Conservation (phyloP, 2,797 vertebrate genomes). For the Intellagama lesueurii region DNA sequence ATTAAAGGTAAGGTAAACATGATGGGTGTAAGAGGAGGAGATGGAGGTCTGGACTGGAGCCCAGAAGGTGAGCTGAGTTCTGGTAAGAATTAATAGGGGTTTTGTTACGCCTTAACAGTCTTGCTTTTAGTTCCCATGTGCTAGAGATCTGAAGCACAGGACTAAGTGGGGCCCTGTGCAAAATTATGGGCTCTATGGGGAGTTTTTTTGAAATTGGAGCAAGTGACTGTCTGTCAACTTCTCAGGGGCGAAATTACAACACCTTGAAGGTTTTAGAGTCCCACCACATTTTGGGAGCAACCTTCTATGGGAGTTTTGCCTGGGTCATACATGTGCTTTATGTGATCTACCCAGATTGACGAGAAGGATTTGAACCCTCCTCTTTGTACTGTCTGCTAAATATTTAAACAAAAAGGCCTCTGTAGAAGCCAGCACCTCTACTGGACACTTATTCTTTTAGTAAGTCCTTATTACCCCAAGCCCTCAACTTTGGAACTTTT, state of each 20-base stretch:
- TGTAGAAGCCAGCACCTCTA: not conserved
- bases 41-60: not conserved
- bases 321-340: not conserved
- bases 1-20: constrained; percentile 14
- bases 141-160: constrained; percentile 20
- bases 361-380: not conserved
- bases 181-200: not conserved
- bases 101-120: not conserved
- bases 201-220: constrained; percentile 18
- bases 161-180: not conserved
- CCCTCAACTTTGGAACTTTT: too few species aligned
- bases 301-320: not conserved
- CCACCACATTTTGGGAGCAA: not conserved
- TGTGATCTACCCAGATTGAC: not conserved
- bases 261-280: not conserved
- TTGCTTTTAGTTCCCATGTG: constrained; percentile 4
- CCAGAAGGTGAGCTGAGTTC: constrained; percentile 1
- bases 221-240: constrained; percentile 3
- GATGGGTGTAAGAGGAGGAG: not conserved
- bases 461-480: too few species aligned
- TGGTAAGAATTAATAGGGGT: constrained; percentile 22
- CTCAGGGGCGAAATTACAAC: not conserved
- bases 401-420: not conserved
- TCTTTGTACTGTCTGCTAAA: not conserved
- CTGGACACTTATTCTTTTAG: not conserved